A percentile compares a stretch with the other conserved stretches of the same genome.
These are phyloP conservation scores for Drosophila pandora DNA, from an alignment of 1,140 invertebrate genomes.

Conservation along the genomic window DNA sequence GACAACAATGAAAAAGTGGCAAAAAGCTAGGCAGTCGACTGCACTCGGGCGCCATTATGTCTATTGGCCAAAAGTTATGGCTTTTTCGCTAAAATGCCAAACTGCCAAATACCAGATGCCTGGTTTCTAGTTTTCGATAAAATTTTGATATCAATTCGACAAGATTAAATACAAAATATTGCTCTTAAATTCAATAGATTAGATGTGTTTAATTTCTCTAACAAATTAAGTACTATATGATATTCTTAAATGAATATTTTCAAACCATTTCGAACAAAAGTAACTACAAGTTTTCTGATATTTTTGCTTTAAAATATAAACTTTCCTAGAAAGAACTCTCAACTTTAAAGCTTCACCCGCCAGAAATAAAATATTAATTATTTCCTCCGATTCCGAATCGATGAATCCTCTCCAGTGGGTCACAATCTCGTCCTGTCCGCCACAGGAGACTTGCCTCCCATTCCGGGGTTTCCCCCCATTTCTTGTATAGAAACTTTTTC, in stretches of 20 bases:
- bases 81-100: background rate
- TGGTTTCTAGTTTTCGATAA: background rate
- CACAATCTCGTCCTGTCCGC: conserved; percentile 7
- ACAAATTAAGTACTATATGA: too few relatives aligned
- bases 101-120: background rate
- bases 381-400: conserved; percentile 20
- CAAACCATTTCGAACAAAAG: too few relatives aligned
- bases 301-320: background rate
- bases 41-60: conserved; percentile 14
- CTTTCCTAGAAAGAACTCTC: background rate
- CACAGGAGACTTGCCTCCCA: conserved; percentile 1
- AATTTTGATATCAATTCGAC: background rate
- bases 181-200: background rate
- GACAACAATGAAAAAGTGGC: conserved; percentile 17
- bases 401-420: conserved; percentile 29
- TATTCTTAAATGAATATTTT: too few relatives aligned
- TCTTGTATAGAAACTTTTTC: background rate
- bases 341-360: conserved; percentile 4
- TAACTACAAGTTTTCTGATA: too few relatives aligned
- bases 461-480: conserved; percentile 5
- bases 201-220: too few relatives aligned
- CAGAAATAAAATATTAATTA: conserved; percentile 40
- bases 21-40: conserved; percentile 3
- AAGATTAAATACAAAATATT: background rate
- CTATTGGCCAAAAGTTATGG: conserved; percentile 6